Evolutionary conservation across 2,888 invertebrate species (phyloP).

Genomic region (Epirrita christyi): DNA sequence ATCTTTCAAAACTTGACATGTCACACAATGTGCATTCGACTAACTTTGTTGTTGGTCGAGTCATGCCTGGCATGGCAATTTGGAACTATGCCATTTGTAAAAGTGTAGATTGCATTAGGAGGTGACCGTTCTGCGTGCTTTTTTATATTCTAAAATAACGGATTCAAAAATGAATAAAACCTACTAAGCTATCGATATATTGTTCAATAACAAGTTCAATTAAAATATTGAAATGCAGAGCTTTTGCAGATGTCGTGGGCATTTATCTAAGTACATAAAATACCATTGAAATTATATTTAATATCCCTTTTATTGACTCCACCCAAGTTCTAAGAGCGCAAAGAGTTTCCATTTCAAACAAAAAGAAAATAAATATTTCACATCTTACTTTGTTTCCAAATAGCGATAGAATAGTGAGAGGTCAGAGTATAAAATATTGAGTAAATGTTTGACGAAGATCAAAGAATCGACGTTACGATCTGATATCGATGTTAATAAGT

Average conservation of each 20-base stretch:
- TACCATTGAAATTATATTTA: no score
- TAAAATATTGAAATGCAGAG: background rate
- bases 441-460: constrained; percentile 77
- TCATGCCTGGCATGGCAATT: constrained; percentile 19
- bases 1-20: no score
- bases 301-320: no score
- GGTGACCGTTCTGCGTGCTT: constrained; percentile 19
- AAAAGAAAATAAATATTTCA: constrained; percentile 12
- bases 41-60: constrained; percentile 34
- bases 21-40: constrained; percentile 45
- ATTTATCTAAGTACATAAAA: no score
- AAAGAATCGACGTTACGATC: constrained; percentile 82
- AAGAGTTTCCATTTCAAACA: background rate
- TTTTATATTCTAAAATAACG: constrained; percentile 29
- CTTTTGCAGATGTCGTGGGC: no score
- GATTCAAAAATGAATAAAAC: constrained; percentile 9
- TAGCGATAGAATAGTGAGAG: constrained; percentile 35
- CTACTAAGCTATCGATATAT: background rate
- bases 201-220: background rate
- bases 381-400: constrained; percentile 29
- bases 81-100: constrained; percentile 38
- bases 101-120: constrained; percentile 34
- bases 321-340: background rate
- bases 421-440: constrained; percentile 61
- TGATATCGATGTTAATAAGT: constrained; percentile 84